A percentile compares a stretch with the other conserved stretches of the same genome.
Evolutionary conservation across 37 sponge, comb jelly and placozoan genomes (phyloP).

Genomic region (Cliona cf. orientalis): DNA sequence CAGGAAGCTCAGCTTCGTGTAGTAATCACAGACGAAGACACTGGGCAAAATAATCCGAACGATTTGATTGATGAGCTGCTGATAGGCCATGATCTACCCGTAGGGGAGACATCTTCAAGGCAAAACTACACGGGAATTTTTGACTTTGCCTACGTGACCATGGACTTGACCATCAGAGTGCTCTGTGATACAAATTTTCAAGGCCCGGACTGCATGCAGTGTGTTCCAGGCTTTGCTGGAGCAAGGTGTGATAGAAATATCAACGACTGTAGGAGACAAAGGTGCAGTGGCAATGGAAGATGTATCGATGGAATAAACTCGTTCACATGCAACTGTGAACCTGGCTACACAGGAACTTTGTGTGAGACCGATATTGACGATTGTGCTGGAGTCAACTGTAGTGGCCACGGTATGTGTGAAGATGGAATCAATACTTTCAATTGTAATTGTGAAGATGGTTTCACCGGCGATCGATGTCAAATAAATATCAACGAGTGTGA

Average conservation of each 20-base stretch:
- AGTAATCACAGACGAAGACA: too few species aligned
- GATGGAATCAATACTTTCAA: neutral
- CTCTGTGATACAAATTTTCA: slow-evolving; percentile 15
- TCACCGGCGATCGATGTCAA: slow-evolving; percentile 13
- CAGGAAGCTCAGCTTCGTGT: too few species aligned
- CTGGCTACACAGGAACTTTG: neutral
- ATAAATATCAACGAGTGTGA: neutral
- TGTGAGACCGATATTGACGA: neutral
- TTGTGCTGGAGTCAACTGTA: neutral
- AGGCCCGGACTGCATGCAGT: slow-evolving; percentile 26
- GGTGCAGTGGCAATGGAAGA: neutral
- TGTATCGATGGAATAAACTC: neutral
- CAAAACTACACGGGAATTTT: neutral
- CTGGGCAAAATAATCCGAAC: neutral
- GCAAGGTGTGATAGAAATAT: neutral
- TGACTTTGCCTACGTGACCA: neutral
- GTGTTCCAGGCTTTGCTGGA: neutral
- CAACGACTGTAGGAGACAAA: neutral
- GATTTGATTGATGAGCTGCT: too few species aligned
- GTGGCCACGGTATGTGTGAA: slow-evolving; percentile 1
- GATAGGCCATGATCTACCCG: too few species aligned
- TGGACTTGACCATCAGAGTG: slow-evolving; percentile 24
- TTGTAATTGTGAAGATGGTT: slow-evolving; percentile 26
- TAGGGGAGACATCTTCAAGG: too few species aligned
- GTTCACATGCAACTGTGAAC: neutral